Base-by-base conservation (phyloP, 1,140 invertebrate genomes). In the Steinernema khuongi region DNA sequence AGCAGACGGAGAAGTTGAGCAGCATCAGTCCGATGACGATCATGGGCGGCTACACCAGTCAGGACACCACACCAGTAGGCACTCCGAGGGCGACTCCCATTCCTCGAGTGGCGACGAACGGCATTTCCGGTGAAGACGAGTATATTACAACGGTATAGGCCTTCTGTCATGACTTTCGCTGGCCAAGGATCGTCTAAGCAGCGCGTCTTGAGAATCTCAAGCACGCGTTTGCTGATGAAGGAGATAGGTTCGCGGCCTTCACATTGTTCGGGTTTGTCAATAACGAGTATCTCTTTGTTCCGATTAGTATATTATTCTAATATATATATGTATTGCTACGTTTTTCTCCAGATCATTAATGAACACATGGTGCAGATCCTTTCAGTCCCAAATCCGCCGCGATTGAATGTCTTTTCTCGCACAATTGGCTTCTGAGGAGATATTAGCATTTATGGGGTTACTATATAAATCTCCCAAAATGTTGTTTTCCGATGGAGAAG, bases 41-140 rank as follows among this genome's bases (percentile, higher is more conserved):
- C 4, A 60, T 60, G 50, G 50, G 36, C 7, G 36, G 50, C 22
- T 60, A 60, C 50, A 26, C 4, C 22, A 60, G 50, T 22, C 31
- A 50, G 19, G 26, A 74, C 11, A 7, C n/a, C 18, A 70, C 75
- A 17, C 75, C 75, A 1, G 70, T 74, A 18, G 44, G 31, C 1
- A 75, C 75, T 22, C 75, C 75, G 7, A 31, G 75, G 1, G 41
- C 70, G 29, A 75, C 72, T 7, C 72, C 72, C 18, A 67, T 72
- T 1, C 70, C 30, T 26, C 50, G 7, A 14, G 4, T 22, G 50
- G 50, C 50, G 4, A 60, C 14, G 14, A 60, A 60, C 50, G 50
- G 50, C 14, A 22, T 60, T 11, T 14, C 50, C 19, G 50, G 50
- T 26, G 50, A 60, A 14, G 50, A 60, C 19, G 50, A 60, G 50